Conservation (phyloP, 2,797 vertebrate genomes). For the Pseudochaenichthys georgianus region DNA sequence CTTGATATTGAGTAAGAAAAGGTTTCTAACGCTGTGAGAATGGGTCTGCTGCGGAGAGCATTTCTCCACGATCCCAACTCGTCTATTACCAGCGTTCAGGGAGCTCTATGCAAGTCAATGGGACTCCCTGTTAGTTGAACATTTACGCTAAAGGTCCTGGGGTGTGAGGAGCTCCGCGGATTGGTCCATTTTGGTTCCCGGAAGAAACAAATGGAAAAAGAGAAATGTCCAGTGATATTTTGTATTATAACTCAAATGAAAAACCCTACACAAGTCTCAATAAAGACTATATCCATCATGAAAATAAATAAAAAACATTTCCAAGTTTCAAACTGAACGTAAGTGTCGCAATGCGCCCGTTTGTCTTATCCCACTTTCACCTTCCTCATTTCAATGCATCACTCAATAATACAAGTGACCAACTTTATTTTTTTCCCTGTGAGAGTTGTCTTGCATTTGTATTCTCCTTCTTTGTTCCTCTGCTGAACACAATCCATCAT, state of each 20-base stretch:
- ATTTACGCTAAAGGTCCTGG: too few relatives aligned
- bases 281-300: not conserved
- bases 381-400: slow-evolving; percentile 56
- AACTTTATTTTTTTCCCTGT: slow-evolving; percentile 21
- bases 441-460: slow-evolving; percentile 49
- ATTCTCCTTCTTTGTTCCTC: slow-evolving; percentile 54
- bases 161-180: too few relatives aligned
- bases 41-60: too few relatives aligned
- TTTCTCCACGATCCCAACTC: too few relatives aligned
- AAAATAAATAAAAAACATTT: slow-evolving; percentile 30
- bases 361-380: slow-evolving; percentile 41
- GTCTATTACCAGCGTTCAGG: too few relatives aligned
- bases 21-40: too few relatives aligned
- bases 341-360: slow-evolving; percentile 42
- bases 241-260: slow-evolving; percentile 8
- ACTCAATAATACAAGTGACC: slow-evolving; percentile 55
- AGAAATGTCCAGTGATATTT: not conserved
- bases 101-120: too few relatives aligned
- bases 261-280: slow-evolving; percentile 1
- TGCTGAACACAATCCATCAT: slow-evolving; percentile 75
- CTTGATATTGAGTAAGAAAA: too few relatives aligned
- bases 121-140: too few relatives aligned
- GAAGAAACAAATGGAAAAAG: too few relatives aligned
- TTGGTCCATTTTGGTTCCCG: too few relatives aligned
- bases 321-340: slow-evolving; percentile 21